phyloP scores from a whole-genome alignment of 2,888 invertebrate species.

The Drosophila parthenogenetica region DNA sequence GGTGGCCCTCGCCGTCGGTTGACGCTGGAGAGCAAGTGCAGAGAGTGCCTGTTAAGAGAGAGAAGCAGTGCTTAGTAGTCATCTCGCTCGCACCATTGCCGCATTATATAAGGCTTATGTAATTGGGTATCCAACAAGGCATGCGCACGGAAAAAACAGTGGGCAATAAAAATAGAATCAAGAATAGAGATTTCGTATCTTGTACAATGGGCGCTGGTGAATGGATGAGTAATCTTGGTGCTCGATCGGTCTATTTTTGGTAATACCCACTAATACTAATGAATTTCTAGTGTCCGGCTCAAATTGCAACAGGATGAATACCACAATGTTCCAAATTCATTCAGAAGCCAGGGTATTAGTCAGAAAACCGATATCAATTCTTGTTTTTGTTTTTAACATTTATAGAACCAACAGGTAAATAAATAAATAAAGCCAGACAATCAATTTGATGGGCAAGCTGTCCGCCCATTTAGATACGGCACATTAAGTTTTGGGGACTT shows the following conservation, averaged over 20 bases:
- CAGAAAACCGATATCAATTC: background rate
- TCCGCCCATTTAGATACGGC: slow-evolving; percentile 58
- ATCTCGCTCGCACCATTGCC: slow-evolving; percentile 59
- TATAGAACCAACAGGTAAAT: slow-evolving; percentile 16
- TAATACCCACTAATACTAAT: slow-evolving; percentile 32
- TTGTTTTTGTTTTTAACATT: background rate
- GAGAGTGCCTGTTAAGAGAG: slow-evolving; percentile 21
- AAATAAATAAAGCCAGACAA: slow-evolving; percentile 47
- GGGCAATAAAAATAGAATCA: slow-evolving; percentile 62
- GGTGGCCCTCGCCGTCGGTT: slow-evolving; percentile 32
- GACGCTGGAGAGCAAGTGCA: slow-evolving; percentile 23
- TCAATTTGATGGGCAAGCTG: slow-evolving; percentile 79
- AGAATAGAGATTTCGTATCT: slow-evolving; percentile 27
- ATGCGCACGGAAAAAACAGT: slow-evolving; percentile 71
- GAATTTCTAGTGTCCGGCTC: slow-evolving; percentile 40
- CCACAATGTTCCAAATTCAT: background rate
- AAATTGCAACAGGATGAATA: slow-evolving; percentile 64
- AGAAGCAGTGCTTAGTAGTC: slow-evolving; percentile 24
- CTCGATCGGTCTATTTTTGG: slow-evolving; percentile 60
- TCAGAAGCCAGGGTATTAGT: background rate
- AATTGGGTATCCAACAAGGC: slow-evolving; percentile 61
- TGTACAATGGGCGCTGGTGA: slow-evolving; percentile 13
- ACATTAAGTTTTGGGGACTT: slow-evolving; percentile 46
- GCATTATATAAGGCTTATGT: slow-evolving; percentile 81
- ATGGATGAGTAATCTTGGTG: slow-evolving; percentile 60